phyloP scores from a whole-genome alignment of 2,113 vertebrate genomes.

The Sebastes fasciatus region DNA sequence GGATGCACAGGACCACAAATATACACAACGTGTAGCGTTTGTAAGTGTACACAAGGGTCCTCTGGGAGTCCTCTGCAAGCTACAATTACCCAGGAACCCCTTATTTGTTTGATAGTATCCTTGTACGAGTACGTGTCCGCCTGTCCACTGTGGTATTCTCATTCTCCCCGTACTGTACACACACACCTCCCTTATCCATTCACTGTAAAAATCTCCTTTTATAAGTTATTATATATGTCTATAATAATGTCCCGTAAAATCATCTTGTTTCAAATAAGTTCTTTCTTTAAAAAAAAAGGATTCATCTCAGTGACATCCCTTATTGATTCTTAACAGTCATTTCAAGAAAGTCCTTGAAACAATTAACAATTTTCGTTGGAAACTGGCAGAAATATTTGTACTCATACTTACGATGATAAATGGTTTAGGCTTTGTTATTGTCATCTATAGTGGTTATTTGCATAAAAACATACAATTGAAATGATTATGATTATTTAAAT shows the following conservation, averaged over 20 bases:
- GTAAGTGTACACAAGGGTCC: not conserved
- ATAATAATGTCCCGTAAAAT: not conserved
- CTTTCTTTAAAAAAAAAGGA: not conserved
- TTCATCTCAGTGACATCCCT: not conserved
- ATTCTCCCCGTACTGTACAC: not conserved
- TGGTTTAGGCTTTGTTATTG: not conserved
- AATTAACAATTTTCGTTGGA: not conserved
- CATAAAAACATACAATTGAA: no score
- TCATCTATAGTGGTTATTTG: no score
- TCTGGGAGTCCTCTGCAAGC: not conserved
- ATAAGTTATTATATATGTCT: not conserved
- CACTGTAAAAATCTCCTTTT: not conserved
- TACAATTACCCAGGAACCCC: conserved; percentile 7
- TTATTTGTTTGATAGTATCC: not conserved
- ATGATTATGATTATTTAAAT: no score
- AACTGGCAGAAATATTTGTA: not conserved
- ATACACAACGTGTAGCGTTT: conserved; percentile 3
- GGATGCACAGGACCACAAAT: not conserved
- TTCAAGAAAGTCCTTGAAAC: not conserved
- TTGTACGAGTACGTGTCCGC: not conserved
- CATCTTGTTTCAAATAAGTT: not conserved
- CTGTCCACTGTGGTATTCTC: not conserved
- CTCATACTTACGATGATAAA: not conserved
- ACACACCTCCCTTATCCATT: not conserved
- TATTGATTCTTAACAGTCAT: not conserved